Evolutionary conservation across 1,140 invertebrate genomes (phyloP).

Genomic region (Prorops nasuta): DNA sequence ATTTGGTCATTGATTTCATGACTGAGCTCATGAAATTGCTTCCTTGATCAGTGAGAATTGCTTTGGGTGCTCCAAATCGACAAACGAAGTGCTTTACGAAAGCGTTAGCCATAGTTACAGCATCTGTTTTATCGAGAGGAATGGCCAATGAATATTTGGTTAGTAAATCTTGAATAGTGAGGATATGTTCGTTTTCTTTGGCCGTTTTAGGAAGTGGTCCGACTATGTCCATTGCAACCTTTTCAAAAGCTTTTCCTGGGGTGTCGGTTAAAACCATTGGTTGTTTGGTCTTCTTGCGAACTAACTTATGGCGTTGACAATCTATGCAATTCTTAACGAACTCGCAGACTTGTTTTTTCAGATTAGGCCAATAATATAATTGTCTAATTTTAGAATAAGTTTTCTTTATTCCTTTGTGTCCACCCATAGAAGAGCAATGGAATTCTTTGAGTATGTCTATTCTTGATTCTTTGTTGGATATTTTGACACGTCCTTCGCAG

Average conservation of each 20-base stretch:
- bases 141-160: slow-evolving; percentile 15
- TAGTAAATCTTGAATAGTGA: slow-evolving; percentile 23
- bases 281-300: slow-evolving; percentile 3
- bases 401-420: background rate
- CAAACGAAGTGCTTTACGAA: slow-evolving; percentile 17
- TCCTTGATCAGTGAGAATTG: background rate
- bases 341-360: background rate
- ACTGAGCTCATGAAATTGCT: background rate
- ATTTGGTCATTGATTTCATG: background rate
- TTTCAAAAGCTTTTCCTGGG: slow-evolving; percentile 2
- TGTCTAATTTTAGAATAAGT: background rate
- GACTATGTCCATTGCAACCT: slow-evolving; percentile 15
- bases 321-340: background rate
- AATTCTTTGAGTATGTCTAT: background rate
- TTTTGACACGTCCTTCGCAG: background rate
- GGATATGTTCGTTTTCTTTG: slow-evolving; percentile 1
- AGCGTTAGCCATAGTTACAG: slow-evolving; percentile 6
- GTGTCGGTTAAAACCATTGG: slow-evolving; percentile 10
- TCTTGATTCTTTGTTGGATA: background rate
- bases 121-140: background rate
- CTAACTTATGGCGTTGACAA: background rate
- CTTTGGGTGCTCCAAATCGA: background rate
- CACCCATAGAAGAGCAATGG: background rate
- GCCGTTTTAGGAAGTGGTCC: slow-evolving; percentile 5
- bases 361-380: background rate